Percentiles rank a stretch among this genome's conserved stretches.
These are phyloP conservation scores for Cyprinodon brontotheroides DNA, from an alignment of 2,113 vertebrate species.

Conservation along the genomic window DNA sequence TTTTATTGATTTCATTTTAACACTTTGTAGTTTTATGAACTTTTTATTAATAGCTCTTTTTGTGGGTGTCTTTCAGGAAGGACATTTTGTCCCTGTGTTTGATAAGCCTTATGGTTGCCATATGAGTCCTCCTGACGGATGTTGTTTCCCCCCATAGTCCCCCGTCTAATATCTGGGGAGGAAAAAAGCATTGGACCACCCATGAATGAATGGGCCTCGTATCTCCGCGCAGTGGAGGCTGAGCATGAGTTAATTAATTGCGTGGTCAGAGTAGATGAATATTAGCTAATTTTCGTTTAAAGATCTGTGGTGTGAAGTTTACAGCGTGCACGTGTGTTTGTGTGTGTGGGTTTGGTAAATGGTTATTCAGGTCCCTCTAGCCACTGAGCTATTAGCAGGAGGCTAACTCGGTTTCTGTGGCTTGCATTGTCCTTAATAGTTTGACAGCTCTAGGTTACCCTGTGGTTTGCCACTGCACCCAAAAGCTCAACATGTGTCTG, in stretches of 20 bases:
- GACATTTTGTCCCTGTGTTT: conserved; percentile 60
- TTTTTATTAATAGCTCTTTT: conserved; percentile 27
- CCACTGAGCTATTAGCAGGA: conserved; percentile 68
- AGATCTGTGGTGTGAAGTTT: conserved; percentile 60
- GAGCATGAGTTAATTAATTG: conserved; percentile 59
- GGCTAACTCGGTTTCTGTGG: conserved; percentile 73
- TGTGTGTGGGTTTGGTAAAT: conserved; percentile 13
- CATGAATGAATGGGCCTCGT: conserved; percentile 15
- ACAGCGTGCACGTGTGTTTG: neutral
- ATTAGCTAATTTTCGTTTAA: conserved; percentile 44
- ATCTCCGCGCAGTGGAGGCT: conserved; percentile 25
- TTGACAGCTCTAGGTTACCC: conserved; percentile 70
- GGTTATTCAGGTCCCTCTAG: conserved; percentile 63
- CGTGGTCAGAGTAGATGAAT: conserved; percentile 52
- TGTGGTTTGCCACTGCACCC: conserved; percentile 70
- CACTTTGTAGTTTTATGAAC: conserved; percentile 10
- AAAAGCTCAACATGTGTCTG: conserved; percentile 26
- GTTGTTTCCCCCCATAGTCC: conserved; percentile 41
- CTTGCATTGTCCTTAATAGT: conserved; percentile 73
- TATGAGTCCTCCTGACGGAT: conserved; percentile 64
- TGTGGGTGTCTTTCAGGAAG: conserved; percentile 58
- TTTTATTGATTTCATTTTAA: conserved; percentile 11
- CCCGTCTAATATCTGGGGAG: conserved; percentile 29
- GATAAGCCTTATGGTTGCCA: conserved; percentile 77
- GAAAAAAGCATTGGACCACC: conserved; percentile 51